Evolutionary conservation across 30 jellyfish, hydroid and myxozoan species (phyloP).

Genomic region (Cassiopea xamachana): DNA sequence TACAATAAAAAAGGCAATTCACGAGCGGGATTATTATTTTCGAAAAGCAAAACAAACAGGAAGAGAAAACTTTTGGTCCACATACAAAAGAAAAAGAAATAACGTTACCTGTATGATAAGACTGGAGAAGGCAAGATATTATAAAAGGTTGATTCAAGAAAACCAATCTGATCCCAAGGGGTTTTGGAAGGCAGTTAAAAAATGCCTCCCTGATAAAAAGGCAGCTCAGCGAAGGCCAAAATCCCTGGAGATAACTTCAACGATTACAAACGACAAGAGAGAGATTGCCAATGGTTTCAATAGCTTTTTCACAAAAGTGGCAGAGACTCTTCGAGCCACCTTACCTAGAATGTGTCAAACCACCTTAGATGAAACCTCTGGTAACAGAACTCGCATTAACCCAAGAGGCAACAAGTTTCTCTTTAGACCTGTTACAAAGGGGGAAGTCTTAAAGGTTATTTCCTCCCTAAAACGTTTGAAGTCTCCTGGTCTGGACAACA

Average conservation of each 20-base stretch:
- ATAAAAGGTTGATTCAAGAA: slow-evolving; percentile 41
- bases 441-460: slow-evolving; percentile 29
- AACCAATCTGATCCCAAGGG: slow-evolving; percentile 52
- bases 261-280: slow-evolving; percentile 44
- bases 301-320: slow-evolving; percentile 49
- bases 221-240: slow-evolving; percentile 24
- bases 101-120: slow-evolving; percentile 32
- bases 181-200: slow-evolving; percentile 60
- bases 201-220: slow-evolving; percentile 56
- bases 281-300: slow-evolving; percentile 44
- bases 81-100: slow-evolving; percentile 40
- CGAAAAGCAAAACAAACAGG: slow-evolving; percentile 47
- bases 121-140: slow-evolving; percentile 40
- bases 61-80: slow-evolving; percentile 19
- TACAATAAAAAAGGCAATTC: slow-evolving; percentile 27
- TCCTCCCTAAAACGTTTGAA: slow-evolving; percentile 16
- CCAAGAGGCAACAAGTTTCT: slow-evolving; percentile 6
- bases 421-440: slow-evolving; percentile 35
- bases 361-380: slow-evolving; percentile 1
- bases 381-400: not conserved
- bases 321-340: slow-evolving; percentile 25
- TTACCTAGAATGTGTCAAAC: not conserved
- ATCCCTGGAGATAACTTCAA: slow-evolving; percentile 41
- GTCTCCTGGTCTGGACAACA: slow-evolving; percentile 45
- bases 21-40: slow-evolving; percentile 50